Conservation (phyloP, 2,888 invertebrate genomes). For the Linnaemya tessellans region DNA sequence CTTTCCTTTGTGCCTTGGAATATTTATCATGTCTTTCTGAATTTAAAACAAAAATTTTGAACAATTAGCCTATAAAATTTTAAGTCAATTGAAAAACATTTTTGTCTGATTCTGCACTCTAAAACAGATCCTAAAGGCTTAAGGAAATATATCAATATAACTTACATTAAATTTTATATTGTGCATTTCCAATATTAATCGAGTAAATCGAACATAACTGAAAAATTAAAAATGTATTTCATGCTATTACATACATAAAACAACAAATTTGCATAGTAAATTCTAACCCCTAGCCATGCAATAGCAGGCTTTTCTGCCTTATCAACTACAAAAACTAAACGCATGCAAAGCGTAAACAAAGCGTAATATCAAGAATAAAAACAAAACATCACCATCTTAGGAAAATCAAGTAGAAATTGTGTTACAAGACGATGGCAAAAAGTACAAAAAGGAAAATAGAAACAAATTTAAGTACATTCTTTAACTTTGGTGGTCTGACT, state of each 20-base stretch:
- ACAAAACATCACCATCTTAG: constrained; percentile 38
- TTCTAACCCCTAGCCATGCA: constrained; percentile 61
- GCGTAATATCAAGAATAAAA: neutral
- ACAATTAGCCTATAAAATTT: too few species aligned
- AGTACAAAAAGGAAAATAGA: neutral
- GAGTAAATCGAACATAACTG: neutral
- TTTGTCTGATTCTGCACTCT: constrained; percentile 23
- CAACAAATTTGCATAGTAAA: constrained; percentile 63
- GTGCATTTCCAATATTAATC: neutral
- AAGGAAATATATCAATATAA: constrained; percentile 65
- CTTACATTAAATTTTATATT: constrained; percentile 61
- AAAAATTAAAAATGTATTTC: constrained; percentile 36
- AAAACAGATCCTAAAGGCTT: constrained; percentile 59
- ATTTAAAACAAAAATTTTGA: too few species aligned
- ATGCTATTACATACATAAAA: constrained; percentile 2
- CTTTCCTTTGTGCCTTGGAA: too few species aligned
- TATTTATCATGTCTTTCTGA: too few species aligned
- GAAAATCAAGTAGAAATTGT: constrained; percentile 46
- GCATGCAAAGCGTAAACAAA: constrained; percentile 24
- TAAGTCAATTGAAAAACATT: constrained; percentile 12
- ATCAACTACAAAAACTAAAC: constrained; percentile 51
- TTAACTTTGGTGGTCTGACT: constrained; percentile 58
- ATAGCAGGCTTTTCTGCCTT: constrained; percentile 50
- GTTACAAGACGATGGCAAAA: neutral
- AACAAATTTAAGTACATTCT: constrained; percentile 39